Conservation (phyloP, 2,797 vertebrate genomes). For the Lithobates sylvaticus region DNA sequence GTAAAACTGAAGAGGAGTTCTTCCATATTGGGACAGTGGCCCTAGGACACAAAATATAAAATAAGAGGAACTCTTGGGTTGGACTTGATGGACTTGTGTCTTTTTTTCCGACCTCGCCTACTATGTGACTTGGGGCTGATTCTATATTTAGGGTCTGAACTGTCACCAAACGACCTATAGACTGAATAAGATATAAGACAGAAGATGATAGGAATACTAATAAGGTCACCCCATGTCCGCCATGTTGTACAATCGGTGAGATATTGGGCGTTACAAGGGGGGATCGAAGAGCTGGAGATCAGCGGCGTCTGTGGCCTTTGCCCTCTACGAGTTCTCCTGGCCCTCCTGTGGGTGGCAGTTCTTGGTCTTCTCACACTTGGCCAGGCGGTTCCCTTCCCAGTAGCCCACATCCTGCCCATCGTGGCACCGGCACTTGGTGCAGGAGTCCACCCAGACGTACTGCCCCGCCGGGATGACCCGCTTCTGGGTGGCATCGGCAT, state of each 20-base stretch:
- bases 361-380: slow-evolving; percentile 78
- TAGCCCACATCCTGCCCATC: slow-evolving; percentile 84
- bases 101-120: too few relatives aligned
- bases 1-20: not conserved
- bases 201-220: not conserved
- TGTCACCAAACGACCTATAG: not conserved
- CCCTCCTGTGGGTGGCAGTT: slow-evolving; percentile 71
- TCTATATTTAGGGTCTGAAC: not conserved
- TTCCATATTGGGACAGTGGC: not conserved
- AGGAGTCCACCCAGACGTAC: slow-evolving; percentile 81
- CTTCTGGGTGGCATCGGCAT: slow-evolving; percentile 73
- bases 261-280: not conserved
- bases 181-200: not conserved
- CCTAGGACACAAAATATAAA: not conserved
- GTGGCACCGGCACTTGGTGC: slow-evolving; percentile 84
- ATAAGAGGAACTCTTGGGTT: not conserved
- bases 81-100: too few relatives aligned
- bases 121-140: too few relatives aligned
- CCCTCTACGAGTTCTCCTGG: slow-evolving; percentile 28
- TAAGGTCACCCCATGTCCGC: not conserved
- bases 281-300: too few relatives aligned
- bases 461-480: slow-evolving; percentile 81
- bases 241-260: not conserved
- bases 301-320: too few relatives aligned
- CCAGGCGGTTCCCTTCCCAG: slow-evolving; percentile 87